These are phyloP conservation scores for Siderastrea radians DNA, from an alignment of 92 coral and sea anemone species.

Conservation along the genomic window DNA sequence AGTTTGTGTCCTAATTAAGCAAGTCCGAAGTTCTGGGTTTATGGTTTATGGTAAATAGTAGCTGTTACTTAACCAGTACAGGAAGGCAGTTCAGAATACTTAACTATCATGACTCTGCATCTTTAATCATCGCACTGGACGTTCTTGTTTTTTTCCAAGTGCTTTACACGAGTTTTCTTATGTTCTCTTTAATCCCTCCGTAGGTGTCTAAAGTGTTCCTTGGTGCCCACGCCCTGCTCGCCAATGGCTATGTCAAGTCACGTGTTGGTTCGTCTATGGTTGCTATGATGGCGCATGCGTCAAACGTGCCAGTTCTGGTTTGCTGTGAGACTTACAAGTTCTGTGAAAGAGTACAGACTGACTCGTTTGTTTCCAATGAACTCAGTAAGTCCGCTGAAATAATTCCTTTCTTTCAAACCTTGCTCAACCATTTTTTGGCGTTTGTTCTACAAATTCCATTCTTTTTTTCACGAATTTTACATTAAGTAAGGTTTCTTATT, in stretches of 20 bases:
- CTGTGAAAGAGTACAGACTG: slow-evolving; percentile 96
- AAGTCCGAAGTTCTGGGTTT: too few species aligned
- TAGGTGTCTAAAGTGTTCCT: slow-evolving; percentile 98
- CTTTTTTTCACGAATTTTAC: too few species aligned
- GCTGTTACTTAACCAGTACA: too few species aligned
- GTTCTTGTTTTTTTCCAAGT: neutral
- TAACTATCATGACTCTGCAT: neutral
- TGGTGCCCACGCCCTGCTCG: slow-evolving; percentile 98
- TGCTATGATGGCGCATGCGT: slow-evolving; percentile 97
- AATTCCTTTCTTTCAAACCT: too few species aligned
- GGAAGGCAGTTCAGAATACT: neutral
- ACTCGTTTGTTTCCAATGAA: slow-evolving; percentile 97
- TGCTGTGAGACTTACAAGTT: slow-evolving; percentile 99
- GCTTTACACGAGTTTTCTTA: neutral
- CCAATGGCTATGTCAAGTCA: slow-evolving; percentile 99
- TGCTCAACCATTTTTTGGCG: too few species aligned
- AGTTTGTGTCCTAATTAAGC: too few species aligned
- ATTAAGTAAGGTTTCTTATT: too few species aligned
- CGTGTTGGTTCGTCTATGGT: slow-evolving; percentile 98
- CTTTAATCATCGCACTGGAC: neutral
- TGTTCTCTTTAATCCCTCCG: neutral
- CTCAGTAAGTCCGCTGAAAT: slow-evolving; percentile 41
- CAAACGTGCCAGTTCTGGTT: slow-evolving; percentile 95
- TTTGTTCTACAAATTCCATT: too few species aligned
- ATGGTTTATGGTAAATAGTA: too few species aligned